A percentile compares a stretch with the other conserved stretches of the same genome.
Evolutionary conservation across 1,140 invertebrate species (phyloP).

Genomic region (Drosophila baimaii): DNA sequence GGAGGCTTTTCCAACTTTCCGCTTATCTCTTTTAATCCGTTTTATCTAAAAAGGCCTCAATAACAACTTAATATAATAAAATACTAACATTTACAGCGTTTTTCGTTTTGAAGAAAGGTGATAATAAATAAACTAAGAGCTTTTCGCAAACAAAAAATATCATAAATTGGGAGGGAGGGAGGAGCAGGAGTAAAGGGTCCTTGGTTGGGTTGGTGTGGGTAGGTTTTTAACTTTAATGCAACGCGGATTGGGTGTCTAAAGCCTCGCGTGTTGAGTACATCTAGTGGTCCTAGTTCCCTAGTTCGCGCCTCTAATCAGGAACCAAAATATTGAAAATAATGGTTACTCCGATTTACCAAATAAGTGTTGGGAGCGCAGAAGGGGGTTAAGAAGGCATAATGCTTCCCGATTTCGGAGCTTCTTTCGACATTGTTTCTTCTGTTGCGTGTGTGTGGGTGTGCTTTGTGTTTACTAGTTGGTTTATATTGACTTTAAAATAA

Average conservation of each 20-base stretch:
- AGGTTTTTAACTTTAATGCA: conserved; percentile 14
- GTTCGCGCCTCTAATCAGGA: neutral
- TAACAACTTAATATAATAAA: conserved; percentile 76
- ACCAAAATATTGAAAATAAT: conserved; percentile 13
- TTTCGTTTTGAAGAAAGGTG: conserved; percentile 41
- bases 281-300: conserved; percentile 9
- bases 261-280: conserved; percentile 35
- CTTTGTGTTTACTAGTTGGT: conserved; percentile 26
- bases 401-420: conserved; percentile 48
- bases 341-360: conserved; percentile 3
- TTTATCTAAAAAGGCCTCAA: conserved; percentile 73
- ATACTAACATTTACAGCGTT: conserved; percentile 77
- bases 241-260: conserved; percentile 21
- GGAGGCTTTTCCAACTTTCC: conserved; percentile 13
- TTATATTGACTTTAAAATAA: conserved; percentile 64
- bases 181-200: neutral
- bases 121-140: conserved; percentile 50
- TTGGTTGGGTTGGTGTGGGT: neutral
- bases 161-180: conserved; percentile 29
- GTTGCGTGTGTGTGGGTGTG: conserved; percentile 4
- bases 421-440: conserved; percentile 54
- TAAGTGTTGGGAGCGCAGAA: neutral
- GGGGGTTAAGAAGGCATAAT: conserved; percentile 10
- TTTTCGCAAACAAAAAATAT: conserved; percentile 48
- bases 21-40: conserved; percentile 18